Percentiles rank a stretch among this genome's conserved stretches.
These are phyloP conservation scores for Trichopria drosophilae DNA, from an alignment of 2,888 invertebrate genomes.

Conservation along the genomic window DNA sequence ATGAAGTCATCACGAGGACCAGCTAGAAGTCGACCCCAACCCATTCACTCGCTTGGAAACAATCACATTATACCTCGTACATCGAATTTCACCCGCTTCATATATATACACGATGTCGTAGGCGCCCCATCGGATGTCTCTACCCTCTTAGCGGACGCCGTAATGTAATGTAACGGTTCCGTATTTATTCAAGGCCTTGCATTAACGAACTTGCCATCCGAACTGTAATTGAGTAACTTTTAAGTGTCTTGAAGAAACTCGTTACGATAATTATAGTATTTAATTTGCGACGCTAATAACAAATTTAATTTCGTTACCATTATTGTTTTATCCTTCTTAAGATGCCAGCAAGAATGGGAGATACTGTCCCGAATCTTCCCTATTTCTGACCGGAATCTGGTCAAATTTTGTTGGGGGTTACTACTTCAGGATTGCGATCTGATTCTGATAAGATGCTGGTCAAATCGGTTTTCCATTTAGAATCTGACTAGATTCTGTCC, in stretches of 20 bases:
- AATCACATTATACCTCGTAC: constrained; percentile 56
- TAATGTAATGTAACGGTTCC: constrained; percentile 50
- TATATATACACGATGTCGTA: constrained; percentile 12
- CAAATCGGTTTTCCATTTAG: too few relatives aligned
- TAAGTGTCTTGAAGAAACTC: too few relatives aligned
- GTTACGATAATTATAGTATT: too few relatives aligned
- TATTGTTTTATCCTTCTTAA: too few relatives aligned
- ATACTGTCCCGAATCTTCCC: constrained; percentile 15
- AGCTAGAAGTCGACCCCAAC: constrained; percentile 36
- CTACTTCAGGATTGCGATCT: too few relatives aligned
- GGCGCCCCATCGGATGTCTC: constrained; percentile 17
- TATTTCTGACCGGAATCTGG: too few relatives aligned
- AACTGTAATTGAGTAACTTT: constrained; percentile 2
- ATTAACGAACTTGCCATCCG: constrained; percentile 41
- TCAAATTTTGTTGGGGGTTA: too few relatives aligned
- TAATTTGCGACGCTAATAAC: too few relatives aligned
- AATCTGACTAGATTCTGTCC: too few relatives aligned
- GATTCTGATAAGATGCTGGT: too few relatives aligned
- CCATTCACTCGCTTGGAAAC: constrained; percentile 53
- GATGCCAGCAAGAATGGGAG: background rate
- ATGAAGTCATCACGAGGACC: constrained; percentile 50
- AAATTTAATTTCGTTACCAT: too few relatives aligned
- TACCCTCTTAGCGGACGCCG: constrained; percentile 25
- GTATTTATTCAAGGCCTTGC: constrained; percentile 44
- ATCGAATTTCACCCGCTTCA: constrained; percentile 41